Evolutionary conservation across 2,113 vertebrate genomes (phyloP), one percentile per base, ranked within the genome.

Genomic region (Choloepus hoffmanni): DNA sequence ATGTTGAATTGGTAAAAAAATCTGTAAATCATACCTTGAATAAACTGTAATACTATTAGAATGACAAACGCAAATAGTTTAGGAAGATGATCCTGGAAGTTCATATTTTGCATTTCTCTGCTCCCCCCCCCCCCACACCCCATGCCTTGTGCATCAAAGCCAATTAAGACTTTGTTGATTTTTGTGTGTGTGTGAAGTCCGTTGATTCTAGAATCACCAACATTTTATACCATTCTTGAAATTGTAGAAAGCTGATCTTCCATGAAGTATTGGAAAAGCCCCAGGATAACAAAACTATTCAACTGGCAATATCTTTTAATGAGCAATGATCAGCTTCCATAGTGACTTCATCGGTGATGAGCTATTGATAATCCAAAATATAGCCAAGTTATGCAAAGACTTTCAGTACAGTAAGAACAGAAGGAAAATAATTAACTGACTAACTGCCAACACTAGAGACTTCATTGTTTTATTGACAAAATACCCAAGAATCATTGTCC

Each of bases 211-310:
- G 73, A 92, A 60, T 90, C 24, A 89, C 18, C 33, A 86, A 30
- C n/a, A 67, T 81, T 95, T 43, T 78, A 78, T 45, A 63, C 18
- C 21, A 53, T 12, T 88, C 53, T 81, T 73, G 19, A 88, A 85
- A 90, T 62, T 90, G 50, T 88, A 83, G 15, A 92, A 85, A 88
- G 3, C 28, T 43, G 45, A 72, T 1, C 58, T 4, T 12, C 4
- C 24, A 19, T 63, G 19, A 83, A 78, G 86, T 94, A 73, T 23
- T 77, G 5, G 30, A 23, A 79, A 50, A 93, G 7, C 15, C 70
- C 58, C 92, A 78, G 23, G 7, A 68, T 74, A 81, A 36, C 45
- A 97, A 53, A 96, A 96, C 81, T 48, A 55, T 13, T 86, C 53
- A 96, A 45, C 23, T 67, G 16, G 4, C 26, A 73, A 65, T 85